phyloP scores from a whole-genome alignment of 2,888 invertebrate species.

The Aelia acuminata region DNA sequence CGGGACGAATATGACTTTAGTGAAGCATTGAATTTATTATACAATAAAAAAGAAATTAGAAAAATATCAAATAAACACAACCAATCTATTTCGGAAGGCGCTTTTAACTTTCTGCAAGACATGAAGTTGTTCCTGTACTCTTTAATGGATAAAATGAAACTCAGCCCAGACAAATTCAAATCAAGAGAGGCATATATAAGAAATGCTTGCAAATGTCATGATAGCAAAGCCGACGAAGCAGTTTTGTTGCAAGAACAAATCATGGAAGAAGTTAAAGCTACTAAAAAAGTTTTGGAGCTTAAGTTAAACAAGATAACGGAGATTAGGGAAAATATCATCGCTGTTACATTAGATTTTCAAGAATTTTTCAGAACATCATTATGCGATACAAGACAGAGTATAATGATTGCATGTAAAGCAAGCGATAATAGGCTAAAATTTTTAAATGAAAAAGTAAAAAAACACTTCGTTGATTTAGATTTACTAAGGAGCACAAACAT shows the following conservation, averaged over 20 bases:
- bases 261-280: background rate
- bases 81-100: constrained; percentile 36
- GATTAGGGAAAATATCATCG: background rate
- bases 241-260: background rate
- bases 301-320: background rate
- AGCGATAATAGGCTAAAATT: constrained; percentile 71
- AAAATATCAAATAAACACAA: constrained; percentile 4
- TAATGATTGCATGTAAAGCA: constrained; percentile 72
- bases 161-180: background rate
- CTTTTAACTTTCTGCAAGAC: constrained; percentile 26
- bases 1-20: constrained; percentile 36
- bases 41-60: background rate
- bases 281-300: background rate
- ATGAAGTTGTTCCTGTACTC: background rate
- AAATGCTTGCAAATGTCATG: background rate
- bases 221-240: background rate
- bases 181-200: constrained; percentile 24
- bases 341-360: background rate
- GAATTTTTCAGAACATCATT: constrained; percentile 62
- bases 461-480: constrained; percentile 70
- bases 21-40: constrained; percentile 25
- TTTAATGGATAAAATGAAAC: constrained; percentile 7
- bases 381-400: constrained; percentile 72
- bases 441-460: constrained; percentile 72
- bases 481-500: constrained; percentile 71